A percentile compares a stretch with the other conserved stretches of the same genome.
Conservation (phyloP, 2,888 invertebrate genomes). For the Pristionchus fissidentatus region DNA sequence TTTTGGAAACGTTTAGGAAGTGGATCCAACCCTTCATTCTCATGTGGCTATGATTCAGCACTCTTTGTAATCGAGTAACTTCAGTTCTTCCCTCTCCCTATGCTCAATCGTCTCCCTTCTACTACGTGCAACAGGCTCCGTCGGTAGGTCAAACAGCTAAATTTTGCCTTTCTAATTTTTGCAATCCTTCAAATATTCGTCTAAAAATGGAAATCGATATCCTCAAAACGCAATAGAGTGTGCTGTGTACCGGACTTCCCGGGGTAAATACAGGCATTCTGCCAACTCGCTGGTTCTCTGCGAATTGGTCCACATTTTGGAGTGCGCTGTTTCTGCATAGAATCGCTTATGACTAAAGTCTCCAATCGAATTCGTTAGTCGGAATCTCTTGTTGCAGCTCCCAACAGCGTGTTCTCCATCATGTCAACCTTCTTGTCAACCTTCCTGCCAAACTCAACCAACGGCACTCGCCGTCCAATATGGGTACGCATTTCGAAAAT, state of each 20-base stretch:
- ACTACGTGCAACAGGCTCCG: conserved; percentile 30
- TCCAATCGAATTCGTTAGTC: too few species aligned
- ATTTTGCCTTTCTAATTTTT: neutral
- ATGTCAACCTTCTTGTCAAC: conserved; percentile 26
- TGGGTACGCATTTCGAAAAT: neutral
- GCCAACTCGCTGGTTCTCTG: too few species aligned
- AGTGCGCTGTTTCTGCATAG: too few species aligned
- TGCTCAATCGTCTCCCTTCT: neutral
- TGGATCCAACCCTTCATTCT: neutral
- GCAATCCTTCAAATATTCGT: too few species aligned
- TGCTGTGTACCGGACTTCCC: too few species aligned
- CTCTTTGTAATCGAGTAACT: neutral
- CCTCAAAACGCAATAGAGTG: too few species aligned
- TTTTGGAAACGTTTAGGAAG: neutral
- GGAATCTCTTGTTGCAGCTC: too few species aligned
- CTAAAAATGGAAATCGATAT: too few species aligned
- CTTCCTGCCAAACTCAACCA: conserved; percentile 30
- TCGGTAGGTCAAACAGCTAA: neutral
- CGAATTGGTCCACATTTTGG: too few species aligned
- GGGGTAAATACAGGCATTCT: too few species aligned
- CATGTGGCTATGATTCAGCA: neutral
- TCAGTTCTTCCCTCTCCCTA: conserved; percentile 13
- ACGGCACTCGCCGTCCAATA: neutral
- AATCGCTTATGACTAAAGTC: too few species aligned
- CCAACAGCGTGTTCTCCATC: conserved; percentile 12